Evolutionary conservation across 2,888 invertebrate genomes (phyloP), one percentile per base, ranked within the genome.

Genomic region (Vannuccia rotundouncinata): DNA sequence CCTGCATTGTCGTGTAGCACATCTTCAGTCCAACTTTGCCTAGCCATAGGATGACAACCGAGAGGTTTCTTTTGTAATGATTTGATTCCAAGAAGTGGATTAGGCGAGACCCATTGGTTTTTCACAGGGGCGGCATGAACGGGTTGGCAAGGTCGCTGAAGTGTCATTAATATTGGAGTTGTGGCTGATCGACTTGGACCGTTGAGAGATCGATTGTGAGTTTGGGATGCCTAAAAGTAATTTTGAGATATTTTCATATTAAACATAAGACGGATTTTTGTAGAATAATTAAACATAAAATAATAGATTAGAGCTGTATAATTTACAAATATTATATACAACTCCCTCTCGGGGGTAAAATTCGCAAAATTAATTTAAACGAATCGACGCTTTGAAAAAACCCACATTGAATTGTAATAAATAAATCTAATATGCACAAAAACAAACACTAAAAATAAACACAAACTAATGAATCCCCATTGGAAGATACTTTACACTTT

Each of bases 61-160:
- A 66, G 25, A 66, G 5, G 66, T 5, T 17, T 66, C 25, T 66
- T 66, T 22, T 66, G 66, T 13, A 66, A 2, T 5, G 66, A 22
- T 66, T 66, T 66, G 2, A 66, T 13, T 66, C 66, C 66, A 66
- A 66, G 66, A 22, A 66, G 66, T 22, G 66, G 66, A 66, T 22
- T 66, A 66, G 66, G 66, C 25, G 66, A 66, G 66, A 66, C 66
- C 66, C 66, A 66, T 66, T 66, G 66, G 66, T 66, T 66, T 66
- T 66, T 66, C 66, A 66, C 66, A 66, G 66, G 66, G 45, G 17
- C 45, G 45, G 45, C 45, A 45, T 5, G 45, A 66, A 66, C 66
- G 66, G 66, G 66, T 13, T 22, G 66, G 22, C 66, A 66, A 5
- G 66, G 66, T 66, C 66, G 66, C 25, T 66, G 66, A 5, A 66